These are phyloP conservation scores for Zaprionus ghesquierei DNA, from an alignment of 1,140 invertebrate species.

Conservation along the genomic window DNA sequence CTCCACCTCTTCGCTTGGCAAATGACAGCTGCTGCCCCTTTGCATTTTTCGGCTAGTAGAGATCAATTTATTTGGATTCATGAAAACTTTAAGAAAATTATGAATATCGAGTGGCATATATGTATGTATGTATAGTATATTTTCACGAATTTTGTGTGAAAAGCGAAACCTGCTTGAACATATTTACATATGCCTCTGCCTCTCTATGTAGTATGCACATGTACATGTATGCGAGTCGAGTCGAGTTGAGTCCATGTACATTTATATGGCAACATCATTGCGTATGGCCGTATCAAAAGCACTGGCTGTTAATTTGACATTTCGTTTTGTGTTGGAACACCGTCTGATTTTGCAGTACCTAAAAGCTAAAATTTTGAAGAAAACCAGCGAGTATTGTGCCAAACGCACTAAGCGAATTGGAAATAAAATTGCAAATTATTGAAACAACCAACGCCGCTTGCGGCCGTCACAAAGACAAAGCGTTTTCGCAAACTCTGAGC, in stretches of 20 bases:
- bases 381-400: conserved; percentile 12
- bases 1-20: conserved; percentile 26
- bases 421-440: conserved; percentile 15
- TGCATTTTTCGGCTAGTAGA: conserved; percentile 36
- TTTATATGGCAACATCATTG: conserved; percentile 71
- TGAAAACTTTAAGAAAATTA: conserved; percentile 9
- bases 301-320: conserved; percentile 49
- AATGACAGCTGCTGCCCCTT: conserved; percentile 49
- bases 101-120: conserved; percentile 4
- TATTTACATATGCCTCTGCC: conserved; percentile 9
- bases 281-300: conserved; percentile 59
- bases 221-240: conserved; percentile 34
- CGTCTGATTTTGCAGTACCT: conserved; percentile 34
- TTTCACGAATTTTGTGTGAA: neutral
- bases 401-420: conserved; percentile 7
- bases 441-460: neutral
- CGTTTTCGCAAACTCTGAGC: neutral
- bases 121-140: conserved; percentile 1
- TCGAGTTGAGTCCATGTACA: conserved; percentile 45
- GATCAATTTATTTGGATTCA: conserved; percentile 11
- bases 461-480: neutral
- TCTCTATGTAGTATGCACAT: conserved; percentile 16
- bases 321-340: conserved; percentile 49
- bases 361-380: conserved; percentile 28
- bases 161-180: conserved; percentile 2